These are phyloP conservation scores for Amblyjoppa proteus DNA, from an alignment of 2,888 invertebrate species.

Conservation along the genomic window DNA sequence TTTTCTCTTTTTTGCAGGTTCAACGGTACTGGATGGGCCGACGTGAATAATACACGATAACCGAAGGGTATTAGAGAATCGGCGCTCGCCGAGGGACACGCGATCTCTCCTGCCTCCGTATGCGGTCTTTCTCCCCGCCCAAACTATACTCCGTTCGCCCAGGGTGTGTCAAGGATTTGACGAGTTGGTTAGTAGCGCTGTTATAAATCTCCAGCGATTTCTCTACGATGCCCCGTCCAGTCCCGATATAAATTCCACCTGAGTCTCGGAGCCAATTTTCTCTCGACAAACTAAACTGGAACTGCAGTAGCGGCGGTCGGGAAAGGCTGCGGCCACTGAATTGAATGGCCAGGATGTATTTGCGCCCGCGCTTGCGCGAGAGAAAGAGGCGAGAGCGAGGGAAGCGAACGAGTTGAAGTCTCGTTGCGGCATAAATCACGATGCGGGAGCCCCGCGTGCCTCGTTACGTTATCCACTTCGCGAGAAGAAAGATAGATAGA, in stretches of 20 bases:
- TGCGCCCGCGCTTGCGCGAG: background rate
- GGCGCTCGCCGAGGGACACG: slow-evolving; percentile 22
- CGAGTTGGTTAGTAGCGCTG: slow-evolving; percentile 75
- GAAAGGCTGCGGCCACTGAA: slow-evolving; percentile 32
- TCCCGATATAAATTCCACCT: slow-evolving; percentile 7
- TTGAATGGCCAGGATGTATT: slow-evolving; percentile 47
- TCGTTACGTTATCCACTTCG: slow-evolving; percentile 64
- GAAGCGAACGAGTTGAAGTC: slow-evolving; percentile 57
- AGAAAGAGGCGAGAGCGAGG: slow-evolving; percentile 1
- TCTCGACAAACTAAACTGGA: slow-evolving; percentile 20
- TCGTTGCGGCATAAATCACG: slow-evolving; percentile 79
- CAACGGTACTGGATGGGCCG: slow-evolving; percentile 49
- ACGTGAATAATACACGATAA: slow-evolving; percentile 63
- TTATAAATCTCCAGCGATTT: background rate
- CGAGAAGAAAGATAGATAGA: slow-evolving; percentile 50
- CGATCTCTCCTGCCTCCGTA: slow-evolving; percentile 12
- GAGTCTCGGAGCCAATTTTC: slow-evolving; percentile 27
- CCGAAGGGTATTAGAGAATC: slow-evolving; percentile 32
- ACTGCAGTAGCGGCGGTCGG: slow-evolving; percentile 31
- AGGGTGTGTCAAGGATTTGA: slow-evolving; percentile 72
- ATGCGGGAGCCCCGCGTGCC: slow-evolving; percentile 67
- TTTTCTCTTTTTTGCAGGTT: slow-evolving; percentile 40
- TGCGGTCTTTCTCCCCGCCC: background rate
- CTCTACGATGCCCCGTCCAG: background rate
- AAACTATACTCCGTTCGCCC: background rate